Base-by-base conservation (phyloP, 2,888 invertebrate genomes). In the Pseudanteris insignis region DNA sequence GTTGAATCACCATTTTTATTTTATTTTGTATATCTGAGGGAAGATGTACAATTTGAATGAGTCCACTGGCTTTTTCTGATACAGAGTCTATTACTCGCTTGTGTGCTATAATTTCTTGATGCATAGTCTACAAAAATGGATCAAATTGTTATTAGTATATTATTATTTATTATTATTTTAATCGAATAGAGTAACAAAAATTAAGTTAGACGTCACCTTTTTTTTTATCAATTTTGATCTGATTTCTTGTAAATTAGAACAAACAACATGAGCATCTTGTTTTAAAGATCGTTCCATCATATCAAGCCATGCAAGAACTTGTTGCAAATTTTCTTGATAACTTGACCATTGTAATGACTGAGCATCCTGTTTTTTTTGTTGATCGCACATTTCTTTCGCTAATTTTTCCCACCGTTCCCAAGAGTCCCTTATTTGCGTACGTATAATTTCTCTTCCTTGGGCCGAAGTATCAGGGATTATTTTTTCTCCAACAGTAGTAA, bases 401-500 rank as follows among this genome's bases (percentile, higher is more conserved):
- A 96, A 83, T 75, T 86, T 87, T 71, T 96, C 96, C 93, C 94
- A 96, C 73, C 91, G 84, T 74, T 93, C 91, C 69, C 93, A 86
- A 9, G 92, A 85, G 14, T 86, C 84, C 70, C 93, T 85, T 51
- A 96, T 82, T 76, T 95, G 92, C 65, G 89, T 87, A n/a, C 96
- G 86, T 48, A 96, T 89, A 43, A 85, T 86, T 78, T 97, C 96
- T 61, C 96, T 86, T 0, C 96, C 96, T 68, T 89, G 88, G 0
- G 96, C 90, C 6, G 95, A 92, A 1, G 96, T 97, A 78, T 94
- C 94, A 0, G 95, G 92, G 60, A 94, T 85, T n/a, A 96, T 86
- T 76, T 90, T 89, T 74, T 97, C 96, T 1, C 94, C 94, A 0
- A 90, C 85, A 2, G 88, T 84, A 8, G 89, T 88, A 10, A 94